Evolutionary conservation across 2,797 vertebrate species (phyloP).

Genomic region (Nasua narica): DNA sequence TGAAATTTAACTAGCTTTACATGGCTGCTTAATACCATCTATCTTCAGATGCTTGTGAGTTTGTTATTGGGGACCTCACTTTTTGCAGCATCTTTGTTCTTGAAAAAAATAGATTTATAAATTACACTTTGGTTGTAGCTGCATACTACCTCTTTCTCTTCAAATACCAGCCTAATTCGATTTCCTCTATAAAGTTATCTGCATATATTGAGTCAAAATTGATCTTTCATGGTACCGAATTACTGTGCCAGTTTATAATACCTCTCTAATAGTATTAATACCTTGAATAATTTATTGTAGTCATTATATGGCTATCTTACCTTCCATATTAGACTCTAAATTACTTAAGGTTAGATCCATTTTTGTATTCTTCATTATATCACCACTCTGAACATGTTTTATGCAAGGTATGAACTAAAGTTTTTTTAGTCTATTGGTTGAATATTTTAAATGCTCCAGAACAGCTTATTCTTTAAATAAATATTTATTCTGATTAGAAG

Average conservation of each 20-base stretch:
- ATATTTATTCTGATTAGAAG: slow-evolving; percentile 35
- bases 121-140: slow-evolving; percentile 1
- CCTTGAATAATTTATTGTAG: neutral
- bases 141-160: neutral
- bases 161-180: neutral
- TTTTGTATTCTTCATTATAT: neutral
- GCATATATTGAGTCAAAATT: neutral
- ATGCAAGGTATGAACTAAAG: neutral
- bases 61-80: neutral
- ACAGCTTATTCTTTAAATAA: slow-evolving; percentile 24
- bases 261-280: neutral
- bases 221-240: neutral
- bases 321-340: neutral
- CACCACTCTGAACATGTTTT: neutral
- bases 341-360: neutral
- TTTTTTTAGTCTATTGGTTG: neutral
- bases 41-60: neutral
- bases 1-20: neutral
- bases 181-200: neutral
- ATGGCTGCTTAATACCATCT: neutral
- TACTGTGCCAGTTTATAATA: neutral
- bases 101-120: slow-evolving; percentile 25
- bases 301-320: neutral
- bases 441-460: neutral
- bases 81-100: slow-evolving; percentile 29